phyloP scores from a whole-genome alignment of 1,140 invertebrate genomes.

The Drosophila quadrilineata region DNA sequence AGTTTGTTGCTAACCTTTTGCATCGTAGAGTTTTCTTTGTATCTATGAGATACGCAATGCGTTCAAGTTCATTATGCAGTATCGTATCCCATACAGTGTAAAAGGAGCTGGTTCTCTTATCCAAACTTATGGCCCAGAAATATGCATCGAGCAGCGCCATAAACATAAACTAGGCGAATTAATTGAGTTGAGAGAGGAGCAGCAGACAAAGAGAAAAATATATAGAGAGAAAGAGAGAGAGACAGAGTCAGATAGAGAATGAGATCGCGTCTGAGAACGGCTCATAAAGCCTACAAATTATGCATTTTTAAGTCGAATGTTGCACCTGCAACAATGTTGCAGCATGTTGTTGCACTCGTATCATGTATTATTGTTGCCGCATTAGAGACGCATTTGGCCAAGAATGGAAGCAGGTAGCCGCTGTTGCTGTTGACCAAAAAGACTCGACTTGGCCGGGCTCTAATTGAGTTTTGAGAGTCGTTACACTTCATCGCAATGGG shows the following conservation, averaged over 20 bases:
- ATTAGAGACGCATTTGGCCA: conserved; percentile 67
- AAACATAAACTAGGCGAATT: conserved; percentile 78
- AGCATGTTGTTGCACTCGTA: too few species aligned
- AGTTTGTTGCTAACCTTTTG: conserved; percentile 39
- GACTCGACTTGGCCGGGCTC: conserved; percentile 23
- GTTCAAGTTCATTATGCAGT: conserved; percentile 75
- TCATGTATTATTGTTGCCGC: neutral
- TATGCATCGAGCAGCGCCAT: conserved; percentile 59
- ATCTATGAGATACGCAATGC: conserved; percentile 73
- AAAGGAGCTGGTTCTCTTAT: conserved; percentile 46
- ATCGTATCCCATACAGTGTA: too few species aligned
- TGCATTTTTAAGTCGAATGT: conserved; percentile 60
- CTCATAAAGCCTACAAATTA: conserved; percentile 72
- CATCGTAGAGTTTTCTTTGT: conserved; percentile 31
- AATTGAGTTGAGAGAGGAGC: conserved; percentile 50
- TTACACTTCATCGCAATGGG: conserved; percentile 78
- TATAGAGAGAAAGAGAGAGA: neutral
- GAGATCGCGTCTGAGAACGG: conserved; percentile 14
- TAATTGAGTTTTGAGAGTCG: conserved; percentile 77
- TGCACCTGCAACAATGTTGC: conserved; percentile 52
- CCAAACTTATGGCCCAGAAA: conserved; percentile 65
- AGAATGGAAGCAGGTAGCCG: conserved; percentile 6
- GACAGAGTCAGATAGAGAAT: neutral
- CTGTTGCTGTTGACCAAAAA: conserved; percentile 6
- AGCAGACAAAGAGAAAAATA: conserved; percentile 3